Evolutionary conservation across 1,140 invertebrate genomes (phyloP), one percentile per base, ranked within the genome.

Genomic region (Caenorhabditis latens): DNA sequence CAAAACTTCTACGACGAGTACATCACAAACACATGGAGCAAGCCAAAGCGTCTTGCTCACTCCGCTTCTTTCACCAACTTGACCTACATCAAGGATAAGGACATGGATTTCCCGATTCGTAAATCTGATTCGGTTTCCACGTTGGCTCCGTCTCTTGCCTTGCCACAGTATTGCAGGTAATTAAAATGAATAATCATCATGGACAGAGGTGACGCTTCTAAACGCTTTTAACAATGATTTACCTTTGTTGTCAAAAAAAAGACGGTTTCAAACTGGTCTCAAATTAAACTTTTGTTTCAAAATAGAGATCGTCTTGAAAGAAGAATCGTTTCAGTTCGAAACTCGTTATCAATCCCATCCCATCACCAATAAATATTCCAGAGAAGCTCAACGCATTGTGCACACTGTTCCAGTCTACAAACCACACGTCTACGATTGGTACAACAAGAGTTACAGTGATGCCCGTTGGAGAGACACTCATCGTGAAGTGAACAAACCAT

Each of bases 321-420:
- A 42, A 42, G n/a, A 53, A 43, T 4, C 1, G 48, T 53, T 2
- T 43, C 14, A 82, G 6, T 43, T 43, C 48, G 1, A 32, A 32
- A 32, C 32, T 2, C 32, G 2, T 32, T 13, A n/a, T 65, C n/a
- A n/a, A 2, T 9, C 11, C n/a, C 61, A 2, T 9, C 11, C n/a
- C 61, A 11, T 2, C 61, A 40, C 2, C n/a, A 71, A 40, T 42
- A 14, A 6, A 58, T 58, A 19, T 82, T 88, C 61, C 87, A 88
- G 91, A 84, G 91, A 92, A 85, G 91, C 91, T 21, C 90, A 92
- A 67, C 88, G 91, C 11, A 92, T 92, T 84, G 91, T 92, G 19
- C 92, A 92, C 83, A 92, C 92, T 14, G 86, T 87, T n/a, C 91
- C 89, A 16, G 92, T 92, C n/a, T 92, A 92, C 90, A 92, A 92